phyloP scores from a whole-genome alignment of 1,140 invertebrate genomes.

The Camponotus floridanus region DNA sequence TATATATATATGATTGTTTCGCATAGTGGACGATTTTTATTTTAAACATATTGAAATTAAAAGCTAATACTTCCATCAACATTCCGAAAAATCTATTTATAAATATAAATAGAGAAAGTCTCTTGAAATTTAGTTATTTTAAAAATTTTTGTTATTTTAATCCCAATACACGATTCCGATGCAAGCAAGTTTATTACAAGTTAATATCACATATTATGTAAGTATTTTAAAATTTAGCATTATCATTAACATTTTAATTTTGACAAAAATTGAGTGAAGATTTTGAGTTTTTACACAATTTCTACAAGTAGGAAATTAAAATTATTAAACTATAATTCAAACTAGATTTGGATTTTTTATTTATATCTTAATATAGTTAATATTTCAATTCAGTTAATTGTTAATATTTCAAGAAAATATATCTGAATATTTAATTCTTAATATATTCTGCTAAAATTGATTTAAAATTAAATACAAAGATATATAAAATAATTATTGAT shows the following conservation, averaged over 20 bases:
- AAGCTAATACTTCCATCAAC: not conserved
- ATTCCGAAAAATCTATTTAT: not conserved
- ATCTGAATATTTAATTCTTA: not conserved
- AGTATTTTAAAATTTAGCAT: slow-evolving; percentile 17
- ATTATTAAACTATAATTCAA: not conserved
- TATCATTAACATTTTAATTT: not conserved
- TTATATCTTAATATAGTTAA: not conserved
- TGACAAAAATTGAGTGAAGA: not conserved
- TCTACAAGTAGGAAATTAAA: not conserved
- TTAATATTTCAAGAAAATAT: not conserved
- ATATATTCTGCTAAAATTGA: not conserved
- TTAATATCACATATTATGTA: slow-evolving; percentile 19
- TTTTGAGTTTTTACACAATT: not conserved
- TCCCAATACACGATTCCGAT: not conserved
- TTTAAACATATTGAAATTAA: too few species aligned
- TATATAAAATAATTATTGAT: not conserved
- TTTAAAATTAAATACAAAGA: slow-evolving; percentile 6
- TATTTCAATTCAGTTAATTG: not conserved
- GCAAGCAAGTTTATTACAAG: not conserved
- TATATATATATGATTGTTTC: too few species aligned
- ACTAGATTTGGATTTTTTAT: not conserved
- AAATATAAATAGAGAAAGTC: not conserved
- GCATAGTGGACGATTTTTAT: too few species aligned
- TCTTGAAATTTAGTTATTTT: not conserved
- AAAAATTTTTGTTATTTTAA: not conserved